Conservation (phyloP, 2,888 invertebrate genomes). For the Cryptus viduatorius region DNA sequence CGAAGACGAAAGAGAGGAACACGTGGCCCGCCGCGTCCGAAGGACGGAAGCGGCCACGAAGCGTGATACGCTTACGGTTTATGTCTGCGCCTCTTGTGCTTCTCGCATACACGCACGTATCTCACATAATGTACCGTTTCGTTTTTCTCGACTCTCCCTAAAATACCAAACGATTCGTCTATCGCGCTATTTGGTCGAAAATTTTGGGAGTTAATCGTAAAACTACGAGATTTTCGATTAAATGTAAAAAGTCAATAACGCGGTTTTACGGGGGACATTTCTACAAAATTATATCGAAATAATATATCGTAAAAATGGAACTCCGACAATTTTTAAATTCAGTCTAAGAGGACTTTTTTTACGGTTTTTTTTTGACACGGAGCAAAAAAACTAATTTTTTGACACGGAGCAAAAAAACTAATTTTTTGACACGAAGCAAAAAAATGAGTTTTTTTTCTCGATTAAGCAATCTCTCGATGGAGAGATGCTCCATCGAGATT, state of each 20-base stretch:
- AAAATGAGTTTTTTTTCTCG: neutral
- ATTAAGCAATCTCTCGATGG: too few species aligned
- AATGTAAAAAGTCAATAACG: too few species aligned
- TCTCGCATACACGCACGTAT: conserved; percentile 22
- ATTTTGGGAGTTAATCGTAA: neutral
- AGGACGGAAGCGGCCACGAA: conserved; percentile 48
- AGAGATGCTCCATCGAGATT: neutral
- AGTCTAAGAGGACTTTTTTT: neutral
- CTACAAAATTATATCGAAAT: neutral
- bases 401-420: neutral
- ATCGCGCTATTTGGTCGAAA: neutral
- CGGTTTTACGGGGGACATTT: too few species aligned
- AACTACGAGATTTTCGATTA: neutral
- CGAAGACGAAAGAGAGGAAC: conserved; percentile 1
- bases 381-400: neutral
- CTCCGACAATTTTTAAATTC: too few species aligned
- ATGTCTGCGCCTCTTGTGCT: neutral
- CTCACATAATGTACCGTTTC: conserved; percentile 38
- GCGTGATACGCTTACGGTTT: conserved; percentile 53
- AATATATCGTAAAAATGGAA: neutral
- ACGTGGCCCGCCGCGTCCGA: conserved; percentile 38
- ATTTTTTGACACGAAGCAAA: neutral
- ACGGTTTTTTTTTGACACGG: neutral
- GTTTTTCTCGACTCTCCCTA: neutral
- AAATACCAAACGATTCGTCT: conserved; percentile 7